Base-by-base conservation (phyloP, 2,113 vertebrate genomes). In the Lophotis ruficrista region DNA sequence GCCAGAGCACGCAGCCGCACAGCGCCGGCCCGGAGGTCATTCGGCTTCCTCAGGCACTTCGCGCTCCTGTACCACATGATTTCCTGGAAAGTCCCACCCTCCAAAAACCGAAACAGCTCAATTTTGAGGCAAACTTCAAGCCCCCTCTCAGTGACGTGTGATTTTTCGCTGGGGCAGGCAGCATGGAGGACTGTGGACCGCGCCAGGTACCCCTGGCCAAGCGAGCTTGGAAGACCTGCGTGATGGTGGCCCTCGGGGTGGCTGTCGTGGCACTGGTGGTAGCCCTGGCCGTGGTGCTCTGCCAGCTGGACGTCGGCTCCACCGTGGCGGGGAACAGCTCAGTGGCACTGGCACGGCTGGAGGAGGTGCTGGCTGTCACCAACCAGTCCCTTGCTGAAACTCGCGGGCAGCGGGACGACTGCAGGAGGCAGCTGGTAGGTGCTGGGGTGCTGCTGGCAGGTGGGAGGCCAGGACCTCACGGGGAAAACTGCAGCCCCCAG, bases 301-400 rank as follows among this genome's bases (percentile, higher is more conserved):
- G 51, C 50, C 14, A 6, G 9, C 6, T 0, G 5, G 6, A 6
- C 1, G 0, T 0, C 7, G 12, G 13, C 10, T 30, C 13, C 0
- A 1, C 1, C 0, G 4, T 3, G 53, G 16, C 0, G 0, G 0
- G 6, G 4, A 47, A n/a, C 1, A 2, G 9, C 43, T 43, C 4
- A 1, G 41, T 1, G 5, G 8, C 1, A 18, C 19, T 78, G 72
- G 65, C 13, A 1, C 5, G 0, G 43, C 86, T 90, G 73, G 10
- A 45, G 6, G 1, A 48, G 27, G 30, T 0, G 0, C 30, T 76
- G 86, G 23, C 5, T 1, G 3, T 16, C 84, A 69, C 81, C 84
- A 89, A 89, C 31, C 3, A 0, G 76, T 68, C 84, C 70, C 89
- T 91, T 1, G 5, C 10, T 0, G 5, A n/a, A 38, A 22, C 38